Base-by-base conservation (phyloP, 2,888 invertebrate species). In the Bembecia ichneumoniformis region DNA sequence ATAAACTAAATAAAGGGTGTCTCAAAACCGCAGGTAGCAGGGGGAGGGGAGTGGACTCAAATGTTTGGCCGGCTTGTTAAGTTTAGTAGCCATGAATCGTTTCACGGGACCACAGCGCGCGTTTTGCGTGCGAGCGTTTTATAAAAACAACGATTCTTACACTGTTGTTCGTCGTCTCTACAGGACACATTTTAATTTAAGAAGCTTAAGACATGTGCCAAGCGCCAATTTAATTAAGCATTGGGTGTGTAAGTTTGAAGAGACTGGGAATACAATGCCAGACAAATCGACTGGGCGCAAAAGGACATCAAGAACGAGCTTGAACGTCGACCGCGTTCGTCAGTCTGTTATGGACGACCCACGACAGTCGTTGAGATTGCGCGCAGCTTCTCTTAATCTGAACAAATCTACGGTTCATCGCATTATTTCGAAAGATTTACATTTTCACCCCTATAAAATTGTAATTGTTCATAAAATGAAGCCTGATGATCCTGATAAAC, bases 391-490 rank as follows among this genome's bases (percentile, higher is more conserved):
- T 15, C 15, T 44, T 2, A 44, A 44, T 15, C 3, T 44, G 15
- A 44, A 44, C 3, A 44, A 15, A 44, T 44, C 44, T 44, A 44
- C 44, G 3, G 15, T 59, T 56, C 55, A 57, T 55, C 54, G 55
- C 51, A 59, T 58, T 56, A 54, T 59, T 55, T 50, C 43, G 35
- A 58, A 59, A 57, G 51, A 55, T 36, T 55, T 55, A 51, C 49
- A 57, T 48, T 55, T 54, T 49, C 52, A 56, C 50, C 49, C 51
- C 16, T 57, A 55, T 53, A 60, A 58, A 57, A 59, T 57, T 54
- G 54, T 55, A 36, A 53, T 61, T 55, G 58, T 58, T 53, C 57
- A 61, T 58, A 58, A 58, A 52, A 58, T 61, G 47, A 58, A 62
- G 57, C 58, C 59, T 47, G 57, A 61, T 52, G 57, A 60, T 55